A percentile compares a stretch with the other conserved stretches of the same genome.
phyloP scores from a whole-genome alignment of 2,888 invertebrate species.

The Lapara coniferarum region DNA sequence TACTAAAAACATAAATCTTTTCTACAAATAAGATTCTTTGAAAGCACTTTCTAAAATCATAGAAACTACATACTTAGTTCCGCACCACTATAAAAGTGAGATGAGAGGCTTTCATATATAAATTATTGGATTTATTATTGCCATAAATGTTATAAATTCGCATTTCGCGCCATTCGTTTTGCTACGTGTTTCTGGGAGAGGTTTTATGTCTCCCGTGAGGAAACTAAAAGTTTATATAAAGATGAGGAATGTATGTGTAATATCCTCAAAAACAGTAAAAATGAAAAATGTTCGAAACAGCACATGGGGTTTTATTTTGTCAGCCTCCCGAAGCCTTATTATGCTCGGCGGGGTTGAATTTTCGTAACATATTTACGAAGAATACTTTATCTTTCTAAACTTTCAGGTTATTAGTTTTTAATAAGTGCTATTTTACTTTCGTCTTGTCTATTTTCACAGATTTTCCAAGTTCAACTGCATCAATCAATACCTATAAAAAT shows the following conservation, averaged over 20 bases:
- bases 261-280: constrained; percentile 2
- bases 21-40: not conserved
- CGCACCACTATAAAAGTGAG: not conserved
- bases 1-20: not conserved
- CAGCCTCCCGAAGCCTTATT: no score
- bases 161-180: not conserved
- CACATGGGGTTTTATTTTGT: no score
- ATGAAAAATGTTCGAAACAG: not conserved
- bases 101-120: constrained; percentile 4
- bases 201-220: constrained; percentile 8
- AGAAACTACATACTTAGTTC: constrained; percentile 3
- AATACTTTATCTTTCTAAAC: no score
- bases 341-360: no score
- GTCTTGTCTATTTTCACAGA: no score
- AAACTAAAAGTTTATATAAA: not conserved
- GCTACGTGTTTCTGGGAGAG: constrained; percentile 3
- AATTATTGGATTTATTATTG: constrained; percentile 17
- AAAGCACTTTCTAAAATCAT: not conserved
- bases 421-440: no score
- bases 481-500: no score
- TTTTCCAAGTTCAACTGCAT: no score
- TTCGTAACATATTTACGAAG: no score
- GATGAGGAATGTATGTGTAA: not conserved
- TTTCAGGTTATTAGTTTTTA: no score
- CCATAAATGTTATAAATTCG: constrained; percentile 11